Conservation (phyloP, 2,113 vertebrate genomes). For the Dromaius novaehollandiae region DNA sequence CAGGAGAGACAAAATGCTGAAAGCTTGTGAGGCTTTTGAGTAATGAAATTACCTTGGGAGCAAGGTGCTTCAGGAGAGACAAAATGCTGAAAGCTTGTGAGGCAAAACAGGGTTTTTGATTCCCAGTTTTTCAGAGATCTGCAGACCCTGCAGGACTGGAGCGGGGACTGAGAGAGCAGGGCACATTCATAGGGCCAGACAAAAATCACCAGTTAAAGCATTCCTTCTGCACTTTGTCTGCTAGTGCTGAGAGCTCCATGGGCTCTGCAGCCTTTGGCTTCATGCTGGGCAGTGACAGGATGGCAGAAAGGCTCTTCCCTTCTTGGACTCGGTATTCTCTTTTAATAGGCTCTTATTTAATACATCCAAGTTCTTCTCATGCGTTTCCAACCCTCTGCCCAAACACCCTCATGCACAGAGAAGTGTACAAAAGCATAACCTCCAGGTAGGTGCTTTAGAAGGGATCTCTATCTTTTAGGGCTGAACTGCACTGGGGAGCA, state of each 20-base stretch:
- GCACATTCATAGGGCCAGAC: background rate
- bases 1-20: background rate
- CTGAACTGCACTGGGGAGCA: background rate
- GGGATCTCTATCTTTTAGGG: background rate
- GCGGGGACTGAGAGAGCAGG: background rate
- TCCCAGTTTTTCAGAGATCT: background rate
- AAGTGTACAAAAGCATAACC: background rate
- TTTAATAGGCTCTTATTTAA: fast-evolving
- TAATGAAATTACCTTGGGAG: background rate
- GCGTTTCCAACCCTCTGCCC: background rate
- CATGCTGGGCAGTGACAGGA: background rate
- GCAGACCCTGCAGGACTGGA: background rate
- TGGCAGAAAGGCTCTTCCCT: background rate
- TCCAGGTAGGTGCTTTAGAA: background rate
- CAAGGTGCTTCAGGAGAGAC: background rate
- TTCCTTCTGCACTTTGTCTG: background rate
- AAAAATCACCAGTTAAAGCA: background rate
- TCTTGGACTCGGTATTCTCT: background rate
- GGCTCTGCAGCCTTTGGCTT: background rate
- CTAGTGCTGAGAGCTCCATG: background rate
- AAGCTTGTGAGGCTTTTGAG: background rate
- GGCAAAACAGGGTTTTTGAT: background rate
- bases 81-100: background rate
- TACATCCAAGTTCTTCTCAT: background rate
- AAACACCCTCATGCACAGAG: background rate